Evolutionary conservation across 2,797 vertebrate genomes (phyloP), one percentile per base, ranked within the genome.

Genomic region (Euthynnus affinis): DNA sequence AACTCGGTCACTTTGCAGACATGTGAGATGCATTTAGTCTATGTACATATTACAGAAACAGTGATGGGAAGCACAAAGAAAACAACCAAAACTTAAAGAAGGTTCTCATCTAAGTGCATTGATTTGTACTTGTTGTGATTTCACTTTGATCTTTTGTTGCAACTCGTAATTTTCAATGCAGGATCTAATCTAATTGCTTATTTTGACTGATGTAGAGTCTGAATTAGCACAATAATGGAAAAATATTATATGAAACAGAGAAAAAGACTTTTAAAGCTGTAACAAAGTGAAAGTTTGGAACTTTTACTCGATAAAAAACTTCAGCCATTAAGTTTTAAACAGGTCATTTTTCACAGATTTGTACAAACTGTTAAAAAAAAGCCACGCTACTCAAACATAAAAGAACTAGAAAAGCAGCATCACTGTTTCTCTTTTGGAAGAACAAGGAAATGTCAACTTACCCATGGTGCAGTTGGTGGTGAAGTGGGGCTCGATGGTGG

Each of bases 381-480:
- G 1, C n/a, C 42, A 13, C 27, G 27, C 56, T 15, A 20, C 32
- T 44, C 34, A 29, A 1, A 51, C 22, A 46, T 10, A 18, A 0
- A n/a, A 3, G 8, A 0, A 22, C 2, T 34, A 42, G 22, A 32
- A 62, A 2, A 32, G 18, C 17, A 12, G 3, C 37, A 17, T 17
- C 71, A 13, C 3, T 17, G 7, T 17, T 46, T 46, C 5, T 46
- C 44, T 18, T 18, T 6, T 46, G 15, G 17, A 46, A 18, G 5
- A 22, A 22, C 29, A 27, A 10, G 3, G 9, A 37, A 3, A 17
- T n/a, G 13, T 1, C 12, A 25, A 56, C 95, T 95, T 91, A 96
- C 96, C 92, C 89, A 94, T 92, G 44, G 93, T 95, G 93, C 96
- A 96, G 93, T 96, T 96, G 77, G 95, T 95, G 84, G 90, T 94